These are phyloP conservation scores for Actenoides hombroni DNA, from an alignment of 2,113 vertebrate species.

Conservation along the genomic window DNA sequence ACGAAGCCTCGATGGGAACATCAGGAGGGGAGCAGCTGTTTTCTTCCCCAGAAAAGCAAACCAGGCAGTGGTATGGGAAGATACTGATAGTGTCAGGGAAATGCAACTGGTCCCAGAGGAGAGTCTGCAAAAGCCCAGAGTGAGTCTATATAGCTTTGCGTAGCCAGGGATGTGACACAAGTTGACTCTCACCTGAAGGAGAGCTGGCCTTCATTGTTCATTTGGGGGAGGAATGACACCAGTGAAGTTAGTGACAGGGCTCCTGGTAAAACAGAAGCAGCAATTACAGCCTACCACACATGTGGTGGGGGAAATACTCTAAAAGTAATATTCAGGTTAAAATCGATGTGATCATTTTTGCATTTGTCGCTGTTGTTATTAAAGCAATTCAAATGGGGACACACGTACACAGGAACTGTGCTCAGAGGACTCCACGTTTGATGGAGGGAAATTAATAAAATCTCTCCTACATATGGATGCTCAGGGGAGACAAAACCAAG, in stretches of 20 bases:
- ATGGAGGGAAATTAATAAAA: background rate
- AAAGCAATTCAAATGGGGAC: background rate
- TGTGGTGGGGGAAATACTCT: background rate
- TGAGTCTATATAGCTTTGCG: background rate
- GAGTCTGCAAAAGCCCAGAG: background rate
- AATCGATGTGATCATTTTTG: background rate
- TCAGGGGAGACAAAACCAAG: background rate
- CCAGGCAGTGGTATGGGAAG: background rate
- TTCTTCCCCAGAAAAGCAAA: background rate
- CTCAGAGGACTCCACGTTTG: background rate
- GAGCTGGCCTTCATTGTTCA: background rate
- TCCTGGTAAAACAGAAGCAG: background rate
- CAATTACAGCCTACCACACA: background rate
- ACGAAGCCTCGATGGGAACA: background rate
- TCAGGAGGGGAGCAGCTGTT: background rate
- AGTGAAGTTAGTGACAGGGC: background rate
- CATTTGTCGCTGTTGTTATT: background rate
- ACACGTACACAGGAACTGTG: background rate
- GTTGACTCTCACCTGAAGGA: background rate
- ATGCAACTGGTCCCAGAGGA: background rate
- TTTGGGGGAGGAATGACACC: background rate
- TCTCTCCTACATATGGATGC: background rate
- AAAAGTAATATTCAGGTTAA: background rate
- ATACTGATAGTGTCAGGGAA: fast-evolving
- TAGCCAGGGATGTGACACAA: background rate